Conservation (phyloP, 2,113 vertebrate species). For the Conger conger region DNA sequence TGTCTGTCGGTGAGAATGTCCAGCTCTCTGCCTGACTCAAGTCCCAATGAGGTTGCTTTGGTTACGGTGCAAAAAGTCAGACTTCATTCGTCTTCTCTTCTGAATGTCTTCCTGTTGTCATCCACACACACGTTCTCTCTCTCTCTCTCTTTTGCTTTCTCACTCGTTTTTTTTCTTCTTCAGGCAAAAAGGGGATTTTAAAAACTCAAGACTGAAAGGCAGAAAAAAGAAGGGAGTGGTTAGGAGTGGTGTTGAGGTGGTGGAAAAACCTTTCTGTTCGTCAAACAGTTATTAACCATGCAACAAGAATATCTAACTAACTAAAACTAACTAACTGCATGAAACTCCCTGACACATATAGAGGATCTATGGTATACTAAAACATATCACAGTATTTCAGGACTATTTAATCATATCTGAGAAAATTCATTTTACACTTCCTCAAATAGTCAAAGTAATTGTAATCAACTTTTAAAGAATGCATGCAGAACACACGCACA, state of each 20-base stretch:
- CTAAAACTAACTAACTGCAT: too few species aligned
- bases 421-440: neutral
- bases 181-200: conserved; percentile 51
- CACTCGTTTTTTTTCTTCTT: conserved; percentile 51
- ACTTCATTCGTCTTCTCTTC: conserved; percentile 21
- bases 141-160: conserved; percentile 34
- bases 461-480: neutral
- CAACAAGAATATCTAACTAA: neutral
- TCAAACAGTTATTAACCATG: neutral
- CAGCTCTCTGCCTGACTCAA: neutral
- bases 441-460: neutral
- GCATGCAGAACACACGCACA: conserved; percentile 12
- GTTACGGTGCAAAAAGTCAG: conserved; percentile 7
- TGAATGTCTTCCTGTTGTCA: conserved; percentile 5
- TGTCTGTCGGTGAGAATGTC: neutral
- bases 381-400: neutral
- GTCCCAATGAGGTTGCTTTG: conserved; percentile 19
- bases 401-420: neutral
- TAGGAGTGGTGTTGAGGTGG: neutral
- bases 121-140: conserved; percentile 26
- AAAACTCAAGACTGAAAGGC: conserved; percentile 72
- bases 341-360: neutral
- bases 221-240: conserved; percentile 39
- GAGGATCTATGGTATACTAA: neutral
- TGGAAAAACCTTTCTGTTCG: conserved; percentile 13